phyloP scores from a whole-genome alignment of 2,113 vertebrate genomes.

The Glaucidium brasilianum region DNA sequence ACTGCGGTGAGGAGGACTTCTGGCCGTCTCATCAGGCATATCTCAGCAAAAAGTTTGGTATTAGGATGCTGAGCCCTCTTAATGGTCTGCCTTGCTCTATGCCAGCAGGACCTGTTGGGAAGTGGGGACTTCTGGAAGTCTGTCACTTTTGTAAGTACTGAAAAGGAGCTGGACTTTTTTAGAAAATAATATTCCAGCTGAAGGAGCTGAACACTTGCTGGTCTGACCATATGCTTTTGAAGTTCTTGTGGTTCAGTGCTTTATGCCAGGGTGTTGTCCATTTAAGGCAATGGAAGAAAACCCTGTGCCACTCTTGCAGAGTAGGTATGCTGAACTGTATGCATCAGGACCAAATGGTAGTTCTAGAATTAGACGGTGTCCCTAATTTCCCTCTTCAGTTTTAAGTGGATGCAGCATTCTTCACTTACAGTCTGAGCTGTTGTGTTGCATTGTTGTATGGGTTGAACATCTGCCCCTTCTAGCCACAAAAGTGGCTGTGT shows the following conservation, averaged over 20 bases:
- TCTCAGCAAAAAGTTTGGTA: not conserved
- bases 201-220: not conserved
- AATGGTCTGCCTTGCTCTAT: not conserved
- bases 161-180: not conserved
- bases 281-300: slow-evolving; percentile 21
- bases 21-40: not conserved
- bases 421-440: slow-evolving; percentile 6
- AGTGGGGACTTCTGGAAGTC: not conserved
- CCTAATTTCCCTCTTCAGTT: slow-evolving; percentile 36
- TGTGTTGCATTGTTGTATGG: slow-evolving; percentile 36
- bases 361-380: slow-evolving; percentile 36
- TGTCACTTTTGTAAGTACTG: not conserved
- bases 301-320: not conserved
- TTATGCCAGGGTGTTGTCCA: not conserved
- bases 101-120: not conserved
- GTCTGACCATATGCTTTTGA: not conserved
- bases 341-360: not conserved
- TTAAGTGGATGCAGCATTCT: slow-evolving; percentile 27
- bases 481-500: slow-evolving; percentile 54
- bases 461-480: slow-evolving; percentile 58
- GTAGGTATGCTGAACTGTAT: not conserved
- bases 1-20: not conserved
- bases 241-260: not conserved
- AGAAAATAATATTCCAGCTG: not conserved
- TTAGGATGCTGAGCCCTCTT: not conserved